Evolutionary conservation across 30 jellyfish, hydroid and myxozoan species (phyloP), one percentile per base, ranked within the genome.

Genomic region (Chrysaora quinquecirrha): DNA sequence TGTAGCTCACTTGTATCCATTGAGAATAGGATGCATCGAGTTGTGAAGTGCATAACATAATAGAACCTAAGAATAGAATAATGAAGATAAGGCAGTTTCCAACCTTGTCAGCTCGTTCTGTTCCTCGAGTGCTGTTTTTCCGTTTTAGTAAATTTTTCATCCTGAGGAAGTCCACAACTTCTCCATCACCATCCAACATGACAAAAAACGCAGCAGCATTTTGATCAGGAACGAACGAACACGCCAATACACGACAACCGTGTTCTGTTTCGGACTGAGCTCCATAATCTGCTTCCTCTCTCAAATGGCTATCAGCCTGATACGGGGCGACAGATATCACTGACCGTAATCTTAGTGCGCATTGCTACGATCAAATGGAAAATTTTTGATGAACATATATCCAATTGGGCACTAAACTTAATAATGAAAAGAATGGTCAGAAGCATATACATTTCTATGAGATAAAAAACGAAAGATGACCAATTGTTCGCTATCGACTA

Each of bases 141-240:
- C 97, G 43, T 69, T 84, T 86, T 86, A 86, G 23, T 35, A 92
- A 69, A 80, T 86, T 75, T 54, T 75, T 92, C 82, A 92, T 33
- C 21, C 98, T 79, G 48, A 92, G 78, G 64, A 92, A 92, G 67
- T 92, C 98, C 33, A 82, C 92, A 30, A 86, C 93, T 69, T 92
- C 97, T 1, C 98, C 98, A 71, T 92, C 98, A 21, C 96, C 90
- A 54, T 92, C 98, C 48, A 92, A 60, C 98, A 86, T 85, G 3
- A 87, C 97, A 29, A 82, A 27, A 60, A 86, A 92, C 18, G 98
- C 88, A 46, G 96, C 96, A 16, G 95, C 67, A 62, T 61, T 87
- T 49, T 80, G 87, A 48, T 92, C 98, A 12, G 97, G 96, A 0
- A 81, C 63, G 50, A 92, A 92, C 0, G 97, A 87, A 43, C 98